Base-by-base conservation (phyloP, 2,113 vertebrate species). In the Boleophthalmus pectinirostris region DNA sequence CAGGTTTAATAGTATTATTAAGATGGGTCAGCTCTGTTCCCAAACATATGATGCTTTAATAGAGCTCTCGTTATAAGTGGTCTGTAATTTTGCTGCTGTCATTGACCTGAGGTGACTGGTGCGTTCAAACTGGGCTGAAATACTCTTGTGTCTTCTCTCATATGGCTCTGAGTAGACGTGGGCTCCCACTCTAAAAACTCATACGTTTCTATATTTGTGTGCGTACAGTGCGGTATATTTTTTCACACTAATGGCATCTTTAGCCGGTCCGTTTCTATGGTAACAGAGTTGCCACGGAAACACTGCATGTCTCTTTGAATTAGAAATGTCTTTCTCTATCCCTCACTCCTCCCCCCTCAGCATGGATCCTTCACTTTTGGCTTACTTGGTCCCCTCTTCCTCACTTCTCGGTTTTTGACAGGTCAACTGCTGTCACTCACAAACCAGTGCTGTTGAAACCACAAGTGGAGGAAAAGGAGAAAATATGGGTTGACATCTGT, bases 221-320 rank as follows among this genome's bases (percentile, higher is more conserved):
- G 77, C 79, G 51, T 88, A 78, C 82, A 79, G 87, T 82, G 77
- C 72, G 69, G 85, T 45, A 43, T 83, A 85, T 91, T 93, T 93
- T 90, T 92, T 91, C 85, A 90, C 89, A 88, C 86, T 92, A 91
- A 93, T 93, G 90, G 92, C 90, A 92, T 94, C 92, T 93, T 94
- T 92, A 94, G 88, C 87, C 82, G 79, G 86, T 73, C 69, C 64
- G 90, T 94, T 91, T 90, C 92, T 78, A 93, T 93, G 92, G 93
- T 79, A 92, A 94, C 93, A 85, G 89, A 85, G 94, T 94, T 94
- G 93, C 93, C 92, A 94, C 75, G 93, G 93, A 93, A 94, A 94
- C 94, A 86, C 91, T 90, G 92, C 85, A 91, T 75, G 88, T 93
- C 93, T 94, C 87, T 93, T 94, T 92, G 93, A 94, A 93, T 94